phyloP scores from a whole-genome alignment of 1,140 invertebrate genomes.

The Ceratosolen fusciceps region DNA sequence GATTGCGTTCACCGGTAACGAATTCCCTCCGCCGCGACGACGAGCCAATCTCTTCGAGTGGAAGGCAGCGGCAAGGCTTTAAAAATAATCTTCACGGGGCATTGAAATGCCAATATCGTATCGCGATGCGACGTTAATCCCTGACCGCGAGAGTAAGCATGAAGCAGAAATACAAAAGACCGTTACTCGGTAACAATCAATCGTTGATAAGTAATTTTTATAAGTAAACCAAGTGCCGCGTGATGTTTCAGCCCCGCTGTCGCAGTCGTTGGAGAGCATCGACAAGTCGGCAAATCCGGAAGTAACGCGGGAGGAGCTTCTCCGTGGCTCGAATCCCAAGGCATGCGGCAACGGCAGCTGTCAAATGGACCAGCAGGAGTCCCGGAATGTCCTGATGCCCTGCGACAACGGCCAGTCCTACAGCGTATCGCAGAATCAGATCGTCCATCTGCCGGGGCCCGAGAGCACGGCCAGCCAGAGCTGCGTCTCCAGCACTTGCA shows the following conservation, averaged over 20 bases:
- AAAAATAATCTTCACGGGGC: too few species aligned
- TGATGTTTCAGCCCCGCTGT: conserved; percentile 63
- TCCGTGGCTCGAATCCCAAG: conserved; percentile 60
- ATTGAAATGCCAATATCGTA: too few species aligned
- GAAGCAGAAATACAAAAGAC: too few species aligned
- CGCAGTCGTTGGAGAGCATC: conserved; percentile 71
- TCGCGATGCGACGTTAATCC: too few species aligned
- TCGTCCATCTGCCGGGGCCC: conserved; percentile 78
- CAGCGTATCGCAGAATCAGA: conserved; percentile 91
- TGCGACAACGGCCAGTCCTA: conserved; percentile 88
- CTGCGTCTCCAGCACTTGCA: conserved; percentile 74
- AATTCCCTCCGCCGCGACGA: too few species aligned
- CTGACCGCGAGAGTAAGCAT: too few species aligned
- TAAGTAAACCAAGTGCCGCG: background rate
- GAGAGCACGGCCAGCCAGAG: conserved; percentile 69
- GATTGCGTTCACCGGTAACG: too few species aligned
- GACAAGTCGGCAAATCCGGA: conserved; percentile 65
- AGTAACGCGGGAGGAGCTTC: conserved; percentile 65
- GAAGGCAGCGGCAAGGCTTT: too few species aligned
- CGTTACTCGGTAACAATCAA: too few species aligned
- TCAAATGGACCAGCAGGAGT: conserved; percentile 66
- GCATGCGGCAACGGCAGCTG: conserved; percentile 17
- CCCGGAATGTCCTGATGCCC: conserved; percentile 84
- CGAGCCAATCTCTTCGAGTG: too few species aligned
- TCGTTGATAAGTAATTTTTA: too few species aligned